Percentiles rank a stretch among this genome's conserved stretches.
These are phyloP conservation scores for Latrodectus hesperus DNA, from an alignment of 2,888 invertebrate genomes.

Conservation along the genomic window DNA sequence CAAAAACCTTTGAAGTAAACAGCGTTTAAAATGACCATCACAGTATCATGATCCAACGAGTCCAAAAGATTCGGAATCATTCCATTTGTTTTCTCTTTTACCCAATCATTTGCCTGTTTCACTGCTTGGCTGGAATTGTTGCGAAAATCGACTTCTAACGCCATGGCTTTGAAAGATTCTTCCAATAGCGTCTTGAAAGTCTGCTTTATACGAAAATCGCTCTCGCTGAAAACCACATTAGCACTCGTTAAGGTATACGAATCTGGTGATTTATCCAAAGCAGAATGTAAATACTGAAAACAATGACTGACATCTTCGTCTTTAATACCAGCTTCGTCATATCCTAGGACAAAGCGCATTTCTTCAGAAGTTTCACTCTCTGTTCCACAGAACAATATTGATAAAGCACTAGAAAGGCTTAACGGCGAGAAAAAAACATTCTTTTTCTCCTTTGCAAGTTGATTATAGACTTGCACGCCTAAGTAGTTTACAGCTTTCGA, in stretches of 20 bases:
- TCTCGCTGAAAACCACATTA: constrained; percentile 18
- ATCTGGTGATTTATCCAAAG: neutral
- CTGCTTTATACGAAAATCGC: constrained; percentile 11
- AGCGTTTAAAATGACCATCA: constrained; percentile 76
- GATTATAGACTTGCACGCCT: constrained; percentile 12
- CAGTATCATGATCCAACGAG: constrained; percentile 69
- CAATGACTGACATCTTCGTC: constrained; percentile 4
- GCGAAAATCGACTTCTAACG: constrained; percentile 49
- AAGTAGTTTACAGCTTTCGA: constrained; percentile 32
- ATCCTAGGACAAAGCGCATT: constrained; percentile 31
- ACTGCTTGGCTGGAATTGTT: constrained; percentile 9
- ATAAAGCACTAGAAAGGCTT: constrained; percentile 37
- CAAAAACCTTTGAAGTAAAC: constrained; percentile 77
- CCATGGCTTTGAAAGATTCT: constrained; percentile 45
- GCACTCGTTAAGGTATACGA: constrained; percentile 23
- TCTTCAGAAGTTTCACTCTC: constrained; percentile 34
- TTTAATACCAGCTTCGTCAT: neutral
- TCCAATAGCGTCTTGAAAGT: constrained; percentile 23
- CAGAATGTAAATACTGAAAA: constrained; percentile 20
- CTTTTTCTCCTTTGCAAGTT: constrained; percentile 14
- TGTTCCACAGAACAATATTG: constrained; percentile 51
- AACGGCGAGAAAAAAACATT: constrained; percentile 62
- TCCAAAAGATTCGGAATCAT: constrained; percentile 12
- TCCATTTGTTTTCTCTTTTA: constrained; percentile 2
- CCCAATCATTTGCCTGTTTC: neutral